These are phyloP conservation scores for Drosophila lini DNA, from an alignment of 1,140 invertebrate species.

Conservation along the genomic window DNA sequence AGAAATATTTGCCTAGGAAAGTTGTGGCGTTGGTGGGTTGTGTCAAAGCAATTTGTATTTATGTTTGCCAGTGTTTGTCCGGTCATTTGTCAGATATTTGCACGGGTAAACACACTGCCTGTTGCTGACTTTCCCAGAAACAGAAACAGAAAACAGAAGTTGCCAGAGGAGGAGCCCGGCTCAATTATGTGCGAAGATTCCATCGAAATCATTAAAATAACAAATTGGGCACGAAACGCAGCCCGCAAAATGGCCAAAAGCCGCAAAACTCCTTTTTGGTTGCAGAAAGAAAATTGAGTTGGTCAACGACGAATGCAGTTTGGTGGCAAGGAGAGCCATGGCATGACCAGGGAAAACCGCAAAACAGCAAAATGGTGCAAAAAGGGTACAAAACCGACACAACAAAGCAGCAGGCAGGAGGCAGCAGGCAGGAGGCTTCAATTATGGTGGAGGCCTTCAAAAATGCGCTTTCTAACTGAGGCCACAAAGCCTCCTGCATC, in stretches of 20 bases:
- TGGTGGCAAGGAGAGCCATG: not conserved
- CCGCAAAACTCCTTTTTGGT: slow-evolving; percentile 53
- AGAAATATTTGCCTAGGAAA: slow-evolving; percentile 6
- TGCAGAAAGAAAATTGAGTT: slow-evolving; percentile 42
- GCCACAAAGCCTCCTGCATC: slow-evolving; percentile 16
- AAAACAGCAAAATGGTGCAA: slow-evolving; percentile 70
- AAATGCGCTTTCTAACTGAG: slow-evolving; percentile 43
- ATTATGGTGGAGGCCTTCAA: slow-evolving; percentile 30
- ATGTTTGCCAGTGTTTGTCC: slow-evolving; percentile 49
- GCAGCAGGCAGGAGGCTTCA: slow-evolving; percentile 29
- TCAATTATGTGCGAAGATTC: slow-evolving; percentile 70
- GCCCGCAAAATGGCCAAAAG: slow-evolving; percentile 58
- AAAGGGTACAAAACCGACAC: slow-evolving; percentile 63
- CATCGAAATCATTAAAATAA: slow-evolving; percentile 83
- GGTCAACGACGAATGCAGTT: slow-evolving; percentile 31
- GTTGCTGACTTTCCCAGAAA: slow-evolving; percentile 35
- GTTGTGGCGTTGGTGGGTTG: slow-evolving; percentile 30
- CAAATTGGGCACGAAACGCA: slow-evolving; percentile 79
- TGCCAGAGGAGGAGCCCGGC: slow-evolving; percentile 28
- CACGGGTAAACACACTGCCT: slow-evolving; percentile 12
- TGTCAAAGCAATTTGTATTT: slow-evolving; percentile 63
- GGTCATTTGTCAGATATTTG: slow-evolving; percentile 70
- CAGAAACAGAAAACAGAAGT: slow-evolving; percentile 45
- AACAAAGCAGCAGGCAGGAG: not conserved
- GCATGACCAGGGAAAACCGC: slow-evolving; percentile 47